Base-by-base conservation (phyloP, 2,797 vertebrate genomes). In the Sebastes steindachneri region DNA sequence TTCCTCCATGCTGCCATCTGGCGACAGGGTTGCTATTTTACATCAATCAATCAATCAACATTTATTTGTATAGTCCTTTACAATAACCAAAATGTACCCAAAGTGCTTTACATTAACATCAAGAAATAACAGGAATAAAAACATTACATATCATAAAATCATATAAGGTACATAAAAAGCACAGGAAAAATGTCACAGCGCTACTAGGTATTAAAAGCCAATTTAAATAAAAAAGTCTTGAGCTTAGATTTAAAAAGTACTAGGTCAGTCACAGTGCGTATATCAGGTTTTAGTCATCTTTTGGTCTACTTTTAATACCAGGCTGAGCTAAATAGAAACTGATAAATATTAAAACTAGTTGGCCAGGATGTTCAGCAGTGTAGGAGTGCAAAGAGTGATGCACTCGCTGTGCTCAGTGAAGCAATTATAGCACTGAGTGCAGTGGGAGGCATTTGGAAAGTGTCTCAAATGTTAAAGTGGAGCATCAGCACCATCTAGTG, bases 401-500 rank as follows among this genome's bases (percentile, higher is more conserved):
- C 55, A 51, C 37, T 45, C 1, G 3, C 64, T 84, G 63, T 76
- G 63, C 65, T 81, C 65, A 69, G 45, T 69, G 21, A 76, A 79
- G 57, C 51, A 48, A 74, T 70, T 64, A 79, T 67, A 45, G 68
- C 45, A 53, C 17, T 29, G 68, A 79, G 41, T 60, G 79, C 79
- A 75, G 75, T 70, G 41, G 67, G 60, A 82, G 57, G 37, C 31
- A 28, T 80, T 67, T 51, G 11, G 7, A 72, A 41, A 3, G 14
- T 54, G 29, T 2, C 26, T 45, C n/a, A 53, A 3, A 9, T 23
- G 9, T 45, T 74, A 11, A 35, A 51, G 23, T 88, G 73, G 33
- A 85, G 66, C 72, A 74, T 54, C 25, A 33, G 15, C 80, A n/a
- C 91, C 94, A 90, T 88, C 92, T 89, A 89, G 88, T 91, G 94